A percentile compares a stretch with the other conserved stretches of the same genome.
phyloP scores from a whole-genome alignment of 2,113 vertebrate genomes.

The Alaudala cheleensis region DNA sequence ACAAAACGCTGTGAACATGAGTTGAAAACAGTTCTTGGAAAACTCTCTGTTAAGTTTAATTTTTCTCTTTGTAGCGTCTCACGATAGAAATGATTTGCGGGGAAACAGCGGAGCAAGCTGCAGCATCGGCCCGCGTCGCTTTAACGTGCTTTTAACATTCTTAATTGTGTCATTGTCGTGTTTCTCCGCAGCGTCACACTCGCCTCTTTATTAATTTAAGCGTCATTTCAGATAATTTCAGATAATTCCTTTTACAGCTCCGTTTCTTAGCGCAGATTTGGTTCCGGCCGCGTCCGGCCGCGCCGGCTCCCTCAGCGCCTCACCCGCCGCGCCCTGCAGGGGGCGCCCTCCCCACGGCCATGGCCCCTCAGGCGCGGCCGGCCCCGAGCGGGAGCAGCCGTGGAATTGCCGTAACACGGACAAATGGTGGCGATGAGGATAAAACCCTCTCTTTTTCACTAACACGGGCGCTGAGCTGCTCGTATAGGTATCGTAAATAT shows the following conservation, averaged over 20 bases:
- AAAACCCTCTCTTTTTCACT: neutral
- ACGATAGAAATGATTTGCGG: rapidly evolving
- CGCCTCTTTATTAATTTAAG: neutral
- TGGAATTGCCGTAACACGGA: rapidly evolving
- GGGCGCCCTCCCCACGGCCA: conserved; percentile 71
- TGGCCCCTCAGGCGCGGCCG: neutral
- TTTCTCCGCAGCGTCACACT: neutral
- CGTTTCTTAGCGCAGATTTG: rapidly evolving
- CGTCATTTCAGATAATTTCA: rapidly evolving
- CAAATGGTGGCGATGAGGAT: neutral
- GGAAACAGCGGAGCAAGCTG: neutral
- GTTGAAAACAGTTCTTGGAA: neutral
- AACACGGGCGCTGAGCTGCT: neutral
- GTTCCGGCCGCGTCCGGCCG: rapidly evolving
- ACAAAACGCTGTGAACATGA: neutral
- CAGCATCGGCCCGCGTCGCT: neutral
- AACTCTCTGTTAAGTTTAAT: neutral
- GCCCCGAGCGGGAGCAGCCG: neutral
- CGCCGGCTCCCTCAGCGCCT: neutral
- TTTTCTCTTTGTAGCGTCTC: neutral
- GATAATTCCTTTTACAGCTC: neutral
- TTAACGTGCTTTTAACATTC: neutral
- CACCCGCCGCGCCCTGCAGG: conserved; percentile 58
- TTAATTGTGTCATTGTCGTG: rapidly evolving
- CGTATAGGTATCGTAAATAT: rapidly evolving